Evolutionary conservation across 2,113 vertebrate genomes (phyloP).

Genomic region (Opisthocomus hoazin): DNA sequence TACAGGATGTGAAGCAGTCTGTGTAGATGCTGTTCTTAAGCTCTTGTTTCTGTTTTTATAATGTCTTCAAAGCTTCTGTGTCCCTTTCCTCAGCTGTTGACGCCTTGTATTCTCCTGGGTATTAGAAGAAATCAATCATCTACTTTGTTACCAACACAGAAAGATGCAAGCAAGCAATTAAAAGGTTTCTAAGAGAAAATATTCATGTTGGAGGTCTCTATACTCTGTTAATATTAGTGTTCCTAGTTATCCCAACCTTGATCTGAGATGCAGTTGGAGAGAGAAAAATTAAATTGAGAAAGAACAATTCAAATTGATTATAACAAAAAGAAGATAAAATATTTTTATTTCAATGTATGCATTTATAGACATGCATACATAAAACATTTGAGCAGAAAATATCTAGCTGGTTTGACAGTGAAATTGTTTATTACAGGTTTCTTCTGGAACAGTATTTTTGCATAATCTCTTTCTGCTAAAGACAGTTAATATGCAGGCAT

Average conservation of each 20-base stretch:
- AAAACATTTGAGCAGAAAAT: neutral
- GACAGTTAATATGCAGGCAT: neutral
- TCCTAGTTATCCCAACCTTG: neutral
- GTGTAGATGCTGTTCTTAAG: neutral
- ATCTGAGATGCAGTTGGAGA: neutral
- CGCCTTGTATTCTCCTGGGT: neutral
- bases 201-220: neutral
- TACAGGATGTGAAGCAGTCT: neutral
- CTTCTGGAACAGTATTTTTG: neutral
- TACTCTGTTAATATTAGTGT: neutral
- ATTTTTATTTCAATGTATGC: neutral
- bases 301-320: neutral
- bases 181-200: neutral
- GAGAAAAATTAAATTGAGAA: neutral
- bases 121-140: neutral
- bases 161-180: neutral
- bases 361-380: neutral
- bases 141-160: slow-evolving; percentile 3
- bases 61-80: neutral
- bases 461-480: neutral
- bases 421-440: neutral
- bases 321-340: neutral
- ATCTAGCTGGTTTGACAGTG: neutral
- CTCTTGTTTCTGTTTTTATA: slow-evolving; percentile 17
- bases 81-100: neutral